These are phyloP conservation scores for Epinephelus awoara DNA, from an alignment of 2,797 vertebrate species.

Conservation along the genomic window DNA sequence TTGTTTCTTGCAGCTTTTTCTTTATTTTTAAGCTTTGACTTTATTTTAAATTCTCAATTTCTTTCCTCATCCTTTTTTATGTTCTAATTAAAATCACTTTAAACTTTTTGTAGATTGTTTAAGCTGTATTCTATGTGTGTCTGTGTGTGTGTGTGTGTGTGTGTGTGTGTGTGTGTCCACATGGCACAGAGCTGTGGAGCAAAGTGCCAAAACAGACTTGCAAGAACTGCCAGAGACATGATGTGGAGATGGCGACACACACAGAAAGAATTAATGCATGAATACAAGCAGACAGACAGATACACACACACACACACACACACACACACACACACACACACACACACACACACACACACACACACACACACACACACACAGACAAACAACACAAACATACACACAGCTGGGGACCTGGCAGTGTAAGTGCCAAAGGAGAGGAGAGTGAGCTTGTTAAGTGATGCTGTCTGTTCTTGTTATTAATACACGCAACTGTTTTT, in stretches of 20 bases:
- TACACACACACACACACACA: neutral
- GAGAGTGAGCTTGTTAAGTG: constrained; percentile 1
- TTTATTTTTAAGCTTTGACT: neutral
- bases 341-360: constrained; percentile 11
- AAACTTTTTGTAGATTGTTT: neutral
- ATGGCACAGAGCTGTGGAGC: constrained; percentile 4
- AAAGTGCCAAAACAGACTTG: constrained; percentile 41
- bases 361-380: constrained; percentile 6
- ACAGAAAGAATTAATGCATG: constrained; percentile 35
- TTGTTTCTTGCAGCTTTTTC: neutral
- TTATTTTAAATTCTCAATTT: neutral
- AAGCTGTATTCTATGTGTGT: neutral
- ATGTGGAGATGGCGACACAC: constrained; percentile 39
- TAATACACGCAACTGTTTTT: neutral
- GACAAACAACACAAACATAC: constrained; percentile 14
- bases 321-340: constrained; percentile 11
- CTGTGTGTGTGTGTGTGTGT: constrained; percentile 15
- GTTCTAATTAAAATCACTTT: constrained; percentile 12
- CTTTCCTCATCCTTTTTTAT: neutral
- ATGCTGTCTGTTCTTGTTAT: constrained; percentile 5
- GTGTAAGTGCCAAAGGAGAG: neutral
- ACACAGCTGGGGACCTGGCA: constrained; percentile 44
- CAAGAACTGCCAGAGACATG: constrained; percentile 36
- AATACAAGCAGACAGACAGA: constrained; percentile 15
- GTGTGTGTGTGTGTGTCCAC: constrained; percentile 14